Percentiles rank a stretch among this genome's conserved stretches.
phyloP scores from a whole-genome alignment of 1,140 invertebrate genomes.

The Cydia pomonella region DNA sequence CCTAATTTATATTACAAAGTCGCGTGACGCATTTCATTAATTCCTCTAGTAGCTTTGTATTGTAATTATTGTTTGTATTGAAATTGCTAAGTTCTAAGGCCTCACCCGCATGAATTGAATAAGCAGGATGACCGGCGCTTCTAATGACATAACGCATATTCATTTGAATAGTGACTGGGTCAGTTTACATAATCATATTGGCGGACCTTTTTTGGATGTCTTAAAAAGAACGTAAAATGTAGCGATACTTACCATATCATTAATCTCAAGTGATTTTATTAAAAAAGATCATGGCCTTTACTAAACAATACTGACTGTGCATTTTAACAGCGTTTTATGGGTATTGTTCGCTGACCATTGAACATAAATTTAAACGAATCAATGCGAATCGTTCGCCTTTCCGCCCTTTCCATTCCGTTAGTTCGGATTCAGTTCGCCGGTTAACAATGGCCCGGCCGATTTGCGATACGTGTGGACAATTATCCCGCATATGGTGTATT shows the following conservation, averaged over 20 bases:
- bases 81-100: constrained; percentile 34
- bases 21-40: neutral
- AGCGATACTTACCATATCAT: constrained; percentile 18
- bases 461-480: constrained; percentile 7
- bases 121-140: constrained; percentile 7
- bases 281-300: neutral
- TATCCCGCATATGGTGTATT: neutral
- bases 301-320: neutral
- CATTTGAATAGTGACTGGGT: constrained; percentile 41
- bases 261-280: constrained; percentile 6
- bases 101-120: constrained; percentile 25
- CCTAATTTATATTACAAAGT: neutral
- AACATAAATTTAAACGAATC: neutral
- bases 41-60: neutral
- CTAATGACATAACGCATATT: constrained; percentile 21
- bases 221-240: constrained; percentile 3
- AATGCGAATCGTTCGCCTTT: constrained; percentile 4
- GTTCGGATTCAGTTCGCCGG: neutral
- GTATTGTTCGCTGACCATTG: constrained; percentile 1
- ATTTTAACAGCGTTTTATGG: neutral
- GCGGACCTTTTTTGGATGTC: neutral
- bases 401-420: constrained; percentile 20
- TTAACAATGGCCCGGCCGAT: neutral
- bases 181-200: constrained; percentile 41
- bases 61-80: constrained; percentile 24